phyloP scores from a whole-genome alignment of 2,797 vertebrate species.

The Luscinia megarhynchos region DNA sequence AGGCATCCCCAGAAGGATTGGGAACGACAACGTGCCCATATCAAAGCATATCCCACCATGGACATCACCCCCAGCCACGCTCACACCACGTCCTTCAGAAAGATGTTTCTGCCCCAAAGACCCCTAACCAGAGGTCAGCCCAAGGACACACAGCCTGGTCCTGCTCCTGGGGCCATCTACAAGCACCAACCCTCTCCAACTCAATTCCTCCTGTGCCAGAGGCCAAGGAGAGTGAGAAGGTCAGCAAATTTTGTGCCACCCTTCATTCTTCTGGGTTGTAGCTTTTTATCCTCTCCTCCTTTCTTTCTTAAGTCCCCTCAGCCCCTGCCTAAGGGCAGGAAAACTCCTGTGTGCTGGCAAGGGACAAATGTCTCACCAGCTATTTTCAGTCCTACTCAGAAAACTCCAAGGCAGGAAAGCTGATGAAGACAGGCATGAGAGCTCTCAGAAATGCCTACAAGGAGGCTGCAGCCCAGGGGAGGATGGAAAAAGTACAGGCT shows the following conservation, averaged over 20 bases:
- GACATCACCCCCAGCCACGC: background rate
- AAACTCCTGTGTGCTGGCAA: background rate
- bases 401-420: background rate
- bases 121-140: background rate
- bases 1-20: background rate
- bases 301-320: background rate
- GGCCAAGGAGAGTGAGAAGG: accelerated
- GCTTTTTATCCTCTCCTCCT: background rate
- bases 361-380: background rate
- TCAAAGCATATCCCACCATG: background rate
- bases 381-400: background rate
- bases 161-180: accelerated
- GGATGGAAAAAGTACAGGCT: background rate
- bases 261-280: background rate
- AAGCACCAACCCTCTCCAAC: background rate
- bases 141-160: background rate
- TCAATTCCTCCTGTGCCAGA: background rate
- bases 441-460: background rate
- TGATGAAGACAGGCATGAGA: accelerated
- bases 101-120: background rate
- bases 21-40: accelerated
- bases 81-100: background rate
- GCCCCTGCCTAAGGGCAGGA: background rate
- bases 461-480: background rate
- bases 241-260: background rate